Percentiles rank a stretch among this genome's conserved stretches.
These are phyloP conservation scores for Chanos chanos DNA, from an alignment of 2,797 vertebrate genomes.

Conservation along the genomic window DNA sequence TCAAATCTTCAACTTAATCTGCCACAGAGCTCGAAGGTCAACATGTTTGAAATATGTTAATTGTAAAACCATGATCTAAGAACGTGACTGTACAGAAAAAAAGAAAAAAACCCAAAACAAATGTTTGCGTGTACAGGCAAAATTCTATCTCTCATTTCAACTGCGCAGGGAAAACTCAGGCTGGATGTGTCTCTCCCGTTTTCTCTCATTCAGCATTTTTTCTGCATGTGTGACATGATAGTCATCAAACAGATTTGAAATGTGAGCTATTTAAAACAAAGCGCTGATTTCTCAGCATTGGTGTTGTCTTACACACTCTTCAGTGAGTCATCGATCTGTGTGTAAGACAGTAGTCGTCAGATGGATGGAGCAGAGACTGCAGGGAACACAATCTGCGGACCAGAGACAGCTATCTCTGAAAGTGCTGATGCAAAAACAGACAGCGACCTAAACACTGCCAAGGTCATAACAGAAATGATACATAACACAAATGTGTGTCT, in stretches of 20 bases:
- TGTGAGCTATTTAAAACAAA: slow-evolving; percentile 12
- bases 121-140: no score
- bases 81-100: no score
- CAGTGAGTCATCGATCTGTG: slow-evolving; percentile 36
- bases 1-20: no score
- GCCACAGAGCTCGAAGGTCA: no score
- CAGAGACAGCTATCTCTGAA: slow-evolving; percentile 8
- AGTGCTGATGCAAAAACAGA: slow-evolving; percentile 6
- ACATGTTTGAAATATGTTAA: no score
- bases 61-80: no score
- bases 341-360: slow-evolving; percentile 15
- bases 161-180: slow-evolving; percentile 1
- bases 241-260: slow-evolving; percentile 12
- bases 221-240: slow-evolving; percentile 24
- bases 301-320: slow-evolving; percentile 33
- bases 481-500: neutral
- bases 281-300: slow-evolving; percentile 10
- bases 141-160: slow-evolving; percentile 11
- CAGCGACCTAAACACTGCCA: neutral
- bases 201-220: slow-evolving; percentile 24
- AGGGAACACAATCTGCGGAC: slow-evolving; percentile 30
- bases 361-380: no score
- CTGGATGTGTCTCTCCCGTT: slow-evolving; percentile 18
- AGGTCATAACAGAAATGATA: slow-evolving; percentile 19
- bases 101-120: no score